Conservation (phyloP, 2,888 invertebrate genomes). For the Tupiocoris notatus region DNA sequence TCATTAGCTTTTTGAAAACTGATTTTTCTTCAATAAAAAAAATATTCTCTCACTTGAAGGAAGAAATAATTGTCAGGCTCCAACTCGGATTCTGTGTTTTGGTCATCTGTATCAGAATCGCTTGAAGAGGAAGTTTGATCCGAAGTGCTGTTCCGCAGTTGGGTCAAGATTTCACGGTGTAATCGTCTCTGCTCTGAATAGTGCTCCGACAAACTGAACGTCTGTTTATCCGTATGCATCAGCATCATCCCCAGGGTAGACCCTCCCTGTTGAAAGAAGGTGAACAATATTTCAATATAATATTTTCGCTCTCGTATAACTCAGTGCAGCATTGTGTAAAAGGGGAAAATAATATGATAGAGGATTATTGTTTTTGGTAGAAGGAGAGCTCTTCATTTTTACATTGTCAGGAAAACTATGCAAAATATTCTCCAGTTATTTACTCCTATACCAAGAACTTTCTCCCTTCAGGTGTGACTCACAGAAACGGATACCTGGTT, state of each 20-base stretch:
- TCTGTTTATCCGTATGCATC: constrained; percentile 65
- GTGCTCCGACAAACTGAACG: constrained; percentile 83
- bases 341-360: too few species aligned
- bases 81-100: constrained; percentile 77
- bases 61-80: constrained; percentile 89
- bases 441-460: too few species aligned
- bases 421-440: too few species aligned
- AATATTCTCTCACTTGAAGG: constrained; percentile 55
- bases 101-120: constrained; percentile 82
- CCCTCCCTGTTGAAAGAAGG: constrained; percentile 64
- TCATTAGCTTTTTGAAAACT: too few species aligned
- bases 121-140: constrained; percentile 61
- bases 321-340: too few species aligned
- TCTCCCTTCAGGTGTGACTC: too few species aligned
- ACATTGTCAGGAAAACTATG: too few species aligned
- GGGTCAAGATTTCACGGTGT: constrained; percentile 76
- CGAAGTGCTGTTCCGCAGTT: constrained; percentile 60
- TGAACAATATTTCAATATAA: too few species aligned
- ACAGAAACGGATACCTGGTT: too few species aligned
- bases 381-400: too few species aligned
- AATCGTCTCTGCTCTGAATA: constrained; percentile 82
- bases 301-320: too few species aligned
- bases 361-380: too few species aligned
- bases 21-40: neutral
- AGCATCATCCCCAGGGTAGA: constrained; percentile 87